phyloP scores from a whole-genome alignment of 2,113 vertebrate species.

The Chloebia gouldiae region DNA sequence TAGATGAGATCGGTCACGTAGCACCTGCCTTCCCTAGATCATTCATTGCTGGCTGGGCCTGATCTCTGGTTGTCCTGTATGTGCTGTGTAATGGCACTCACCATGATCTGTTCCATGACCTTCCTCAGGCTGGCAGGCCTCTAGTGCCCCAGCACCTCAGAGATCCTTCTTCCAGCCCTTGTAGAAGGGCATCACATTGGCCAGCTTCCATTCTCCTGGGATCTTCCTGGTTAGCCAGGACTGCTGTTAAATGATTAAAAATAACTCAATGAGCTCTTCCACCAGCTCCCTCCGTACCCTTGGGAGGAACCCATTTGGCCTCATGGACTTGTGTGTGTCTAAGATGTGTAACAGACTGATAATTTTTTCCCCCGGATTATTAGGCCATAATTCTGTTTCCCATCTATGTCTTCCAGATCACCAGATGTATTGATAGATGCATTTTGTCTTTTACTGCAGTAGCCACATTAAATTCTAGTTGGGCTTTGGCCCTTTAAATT shows the following conservation, averaged over 20 bases:
- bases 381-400: background rate
- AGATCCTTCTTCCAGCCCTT: background rate
- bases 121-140: background rate
- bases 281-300: background rate
- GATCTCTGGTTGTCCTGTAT: background rate
- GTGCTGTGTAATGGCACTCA: fast-evolving
- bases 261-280: background rate
- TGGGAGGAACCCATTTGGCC: background rate
- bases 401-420: background rate
- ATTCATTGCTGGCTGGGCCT: background rate
- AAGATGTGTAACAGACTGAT: background rate
- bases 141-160: fast-evolving
- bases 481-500: background rate
- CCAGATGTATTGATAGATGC: background rate
- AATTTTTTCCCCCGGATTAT: background rate
- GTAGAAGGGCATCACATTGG: background rate
- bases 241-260: background rate
- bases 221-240: background rate
- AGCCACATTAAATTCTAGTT: background rate
- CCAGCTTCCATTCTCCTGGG: background rate
- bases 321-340: background rate
- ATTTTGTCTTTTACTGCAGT: background rate
- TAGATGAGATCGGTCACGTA: background rate
- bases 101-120: background rate
- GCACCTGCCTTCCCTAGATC: background rate